These are phyloP conservation scores for Silurus meridionalis DNA, from an alignment of 2,113 vertebrate genomes.

Conservation along the genomic window DNA sequence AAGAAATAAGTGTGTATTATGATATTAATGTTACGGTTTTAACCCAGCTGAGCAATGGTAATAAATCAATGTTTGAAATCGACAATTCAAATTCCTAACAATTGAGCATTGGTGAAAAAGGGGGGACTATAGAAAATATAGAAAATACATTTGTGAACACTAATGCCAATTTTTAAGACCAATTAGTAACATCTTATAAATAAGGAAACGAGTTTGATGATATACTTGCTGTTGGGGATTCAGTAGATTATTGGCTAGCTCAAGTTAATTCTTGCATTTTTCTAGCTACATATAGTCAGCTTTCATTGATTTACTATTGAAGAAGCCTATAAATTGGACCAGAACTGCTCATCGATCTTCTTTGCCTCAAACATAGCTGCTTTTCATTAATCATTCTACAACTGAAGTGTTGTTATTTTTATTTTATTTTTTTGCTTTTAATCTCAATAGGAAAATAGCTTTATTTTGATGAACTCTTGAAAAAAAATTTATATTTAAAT, in stretches of 20 bases:
- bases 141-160: neutral
- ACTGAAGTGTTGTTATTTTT: neutral
- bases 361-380: neutral
- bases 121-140: neutral
- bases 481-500: neutral
- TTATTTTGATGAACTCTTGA: neutral
- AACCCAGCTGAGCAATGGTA: neutral
- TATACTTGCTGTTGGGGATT: neutral
- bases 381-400: neutral
- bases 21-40: neutral
- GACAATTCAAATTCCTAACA: no score
- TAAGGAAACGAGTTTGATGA: neutral
- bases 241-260: no score
- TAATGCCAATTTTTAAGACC: neutral
- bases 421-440: no score
- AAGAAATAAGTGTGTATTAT: neutral
- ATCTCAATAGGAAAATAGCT: neutral
- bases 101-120: neutral
- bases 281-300: no score
- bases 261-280: no score
- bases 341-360: neutral
- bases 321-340: neutral
- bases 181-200: neutral
- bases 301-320: neutral
- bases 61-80: no score